These are phyloP conservation scores for Leucania comma DNA, from an alignment of 2,888 invertebrate genomes.

Conservation along the genomic window DNA sequence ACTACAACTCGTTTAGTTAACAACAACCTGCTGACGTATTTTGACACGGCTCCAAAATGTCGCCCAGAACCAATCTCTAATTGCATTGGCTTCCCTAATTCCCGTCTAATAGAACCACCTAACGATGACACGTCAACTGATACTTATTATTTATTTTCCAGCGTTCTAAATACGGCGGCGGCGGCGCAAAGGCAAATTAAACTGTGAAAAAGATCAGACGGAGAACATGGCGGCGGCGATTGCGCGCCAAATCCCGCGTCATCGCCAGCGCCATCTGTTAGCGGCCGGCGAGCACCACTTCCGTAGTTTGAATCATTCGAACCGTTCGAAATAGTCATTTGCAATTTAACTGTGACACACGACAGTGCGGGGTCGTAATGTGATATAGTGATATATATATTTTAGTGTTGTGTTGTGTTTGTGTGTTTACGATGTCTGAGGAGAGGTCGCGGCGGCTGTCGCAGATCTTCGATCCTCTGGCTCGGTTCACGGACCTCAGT, in stretches of 20 bases:
- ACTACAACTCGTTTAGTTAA: slow-evolving; percentile 59
- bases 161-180: slow-evolving; percentile 81
- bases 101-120: slow-evolving; percentile 67
- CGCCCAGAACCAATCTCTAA: slow-evolving; percentile 73
- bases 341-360: slow-evolving; percentile 78
- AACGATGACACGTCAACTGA: slow-evolving; percentile 76
- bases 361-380: slow-evolving; percentile 82
- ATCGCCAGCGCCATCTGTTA: slow-evolving; percentile 81
- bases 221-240: slow-evolving; percentile 83
- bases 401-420: slow-evolving; percentile 79
- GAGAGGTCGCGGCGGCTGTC: slow-evolving; percentile 94
- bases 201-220: slow-evolving; percentile 85
- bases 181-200: slow-evolving; percentile 77
- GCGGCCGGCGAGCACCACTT: slow-evolving; percentile 73
- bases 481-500: slow-evolving; percentile 93
- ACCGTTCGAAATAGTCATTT: slow-evolving; percentile 86
- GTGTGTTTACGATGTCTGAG: slow-evolving; percentile 90
- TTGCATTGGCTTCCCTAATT: slow-evolving; percentile 83
- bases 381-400: slow-evolving; percentile 75
- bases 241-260: slow-evolving; percentile 84
- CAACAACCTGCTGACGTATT: slow-evolving; percentile 74
- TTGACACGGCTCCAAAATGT: slow-evolving; percentile 77
- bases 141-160: slow-evolving; percentile 85
- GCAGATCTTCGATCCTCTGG: slow-evolving; percentile 95
- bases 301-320: slow-evolving; percentile 81